Evolutionary conservation across 2,888 invertebrate genomes (phyloP).

Genomic region (Corbicula japonica): DNA sequence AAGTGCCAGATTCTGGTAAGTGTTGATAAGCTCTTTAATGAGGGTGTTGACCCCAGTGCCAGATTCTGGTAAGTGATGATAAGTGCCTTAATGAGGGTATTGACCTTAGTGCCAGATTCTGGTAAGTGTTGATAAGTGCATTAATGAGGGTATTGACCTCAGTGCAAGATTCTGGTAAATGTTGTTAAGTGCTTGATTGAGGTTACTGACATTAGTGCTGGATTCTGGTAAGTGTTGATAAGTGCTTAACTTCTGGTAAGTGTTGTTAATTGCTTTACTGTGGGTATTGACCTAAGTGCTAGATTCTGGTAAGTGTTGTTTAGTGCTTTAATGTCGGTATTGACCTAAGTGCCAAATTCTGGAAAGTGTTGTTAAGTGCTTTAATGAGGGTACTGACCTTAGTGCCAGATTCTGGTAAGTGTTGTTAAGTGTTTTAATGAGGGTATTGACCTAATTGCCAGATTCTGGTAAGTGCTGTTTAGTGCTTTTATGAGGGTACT

Average conservation of each 20-base stretch:
- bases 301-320: constrained; percentile 34
- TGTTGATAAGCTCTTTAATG: constrained; percentile 51
- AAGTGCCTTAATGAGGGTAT: no score
- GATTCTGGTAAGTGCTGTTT: constrained; percentile 71
- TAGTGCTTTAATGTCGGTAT: no score
- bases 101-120: constrained; percentile 29
- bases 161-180: constrained; percentile 75
- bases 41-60: constrained; percentile 82
- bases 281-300: no score
- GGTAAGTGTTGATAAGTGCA: constrained; percentile 43
- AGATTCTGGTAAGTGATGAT: constrained; percentile 71
- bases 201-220: no score
- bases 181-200: no score
- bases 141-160: constrained; percentile 80
- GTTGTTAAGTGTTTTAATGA: constrained; percentile 69
- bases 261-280: no score
- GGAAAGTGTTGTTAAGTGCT: constrained; percentile 82
- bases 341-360: no score
- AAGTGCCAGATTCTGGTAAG: constrained; percentile 30
- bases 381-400: constrained; percentile 82
- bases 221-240: constrained; percentile 23
- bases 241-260: constrained; percentile 72
- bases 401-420: constrained; percentile 75
- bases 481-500: no score
- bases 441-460: constrained; percentile 82